Base-by-base conservation (phyloP, 1,140 invertebrate species). In the Drosophila micromelanica region DNA sequence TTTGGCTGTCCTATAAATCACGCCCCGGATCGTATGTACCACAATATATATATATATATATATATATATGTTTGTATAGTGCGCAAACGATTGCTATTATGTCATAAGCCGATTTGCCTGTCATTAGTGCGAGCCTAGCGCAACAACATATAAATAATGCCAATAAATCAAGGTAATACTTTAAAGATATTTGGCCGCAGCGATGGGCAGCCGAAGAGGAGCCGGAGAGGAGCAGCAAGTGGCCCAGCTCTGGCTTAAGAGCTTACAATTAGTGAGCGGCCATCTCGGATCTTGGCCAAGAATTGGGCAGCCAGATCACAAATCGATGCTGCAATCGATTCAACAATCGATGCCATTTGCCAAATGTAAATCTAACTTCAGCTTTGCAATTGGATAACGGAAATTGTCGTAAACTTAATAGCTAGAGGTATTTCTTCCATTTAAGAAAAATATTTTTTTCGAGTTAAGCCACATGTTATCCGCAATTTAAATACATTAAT, bases 41-140 rank as follows among this genome's bases (percentile, higher is more conserved):
- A 40, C 13, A 17, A 56, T 52, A 35, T 35, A 51, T 40, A 20
- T n/a, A n/a, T n/a, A n/a, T 42, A 13, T 20, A 38, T 8, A 49
- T 48, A 8, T 54, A 42, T 15, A 15, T 4, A 46, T 23, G 49
- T 62, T 35, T 60, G 40, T 32, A 23, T 63, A 40, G n/a, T 35
- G 7, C 32, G 2, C 32, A 7, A 35, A 35, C 52, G 67, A 76
- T 73, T 52, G 51, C 46, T 48, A 87, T 86, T 86, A 87, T 86
- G 75, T 86, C 81, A 86, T 86, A 86, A 86, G 81, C 81, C 82
- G 81, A 86, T 86, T 86, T 78, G 71, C 17, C 38, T 72, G 78
- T 87, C 84, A 87, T 87, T 81, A 87, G 81, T 48, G 42, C 8
- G 8, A 30, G 32, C 63, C 35, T 46, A 17, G 17, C 23, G 60